Base-by-base conservation (phyloP, 2,113 vertebrate genomes). In the Sphyrna mokarran region DNA sequence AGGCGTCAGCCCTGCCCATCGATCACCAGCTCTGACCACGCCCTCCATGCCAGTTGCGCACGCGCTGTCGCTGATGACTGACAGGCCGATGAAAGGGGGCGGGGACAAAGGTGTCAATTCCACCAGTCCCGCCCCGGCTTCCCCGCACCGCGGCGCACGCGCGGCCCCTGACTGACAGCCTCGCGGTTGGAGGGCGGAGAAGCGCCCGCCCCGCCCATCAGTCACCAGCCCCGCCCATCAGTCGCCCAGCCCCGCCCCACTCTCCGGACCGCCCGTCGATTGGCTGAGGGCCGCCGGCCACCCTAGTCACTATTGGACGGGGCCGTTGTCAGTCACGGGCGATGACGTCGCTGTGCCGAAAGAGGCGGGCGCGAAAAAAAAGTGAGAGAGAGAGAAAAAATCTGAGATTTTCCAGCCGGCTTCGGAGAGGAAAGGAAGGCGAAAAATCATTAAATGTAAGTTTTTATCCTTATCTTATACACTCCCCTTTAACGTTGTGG, bases 281-380 rank as follows among this genome's bases (percentile, higher is more conserved):
- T 93, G 90, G 90, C 14, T 4, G 3, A 8, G 13, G 0, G 5
- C 5, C 33, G 16, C 90, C 1, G 1, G 4, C 11, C 20, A 1
- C 61, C 6, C 2, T 7, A n/a, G 63, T 3, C 2, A 0, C 22
- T 0, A 94, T 94, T 70, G 93, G 93, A 2, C 22, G 11, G 10
- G 10, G 3, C 1, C 0, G 40, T 23, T 48, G 93, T 43, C 93
- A 48, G 23, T 43, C 93, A 94, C 1, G 1, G 22, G 8, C 18
- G 37, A 16, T 66, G 89, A 66, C 89, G 26, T 61, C 26, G 5
- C 3, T 6, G 14, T 18, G 61, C 16, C 11, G 11, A 66, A 40
- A 40, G 90, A 68, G 90, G 90, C 90, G 90, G 90, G 90, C 90
- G 63, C 5, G n/a, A 68, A 48, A 94, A 94, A 70, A 48, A 63